Conservation (phyloP, 2,797 vertebrate genomes). For the Heliangelus exortis region DNA sequence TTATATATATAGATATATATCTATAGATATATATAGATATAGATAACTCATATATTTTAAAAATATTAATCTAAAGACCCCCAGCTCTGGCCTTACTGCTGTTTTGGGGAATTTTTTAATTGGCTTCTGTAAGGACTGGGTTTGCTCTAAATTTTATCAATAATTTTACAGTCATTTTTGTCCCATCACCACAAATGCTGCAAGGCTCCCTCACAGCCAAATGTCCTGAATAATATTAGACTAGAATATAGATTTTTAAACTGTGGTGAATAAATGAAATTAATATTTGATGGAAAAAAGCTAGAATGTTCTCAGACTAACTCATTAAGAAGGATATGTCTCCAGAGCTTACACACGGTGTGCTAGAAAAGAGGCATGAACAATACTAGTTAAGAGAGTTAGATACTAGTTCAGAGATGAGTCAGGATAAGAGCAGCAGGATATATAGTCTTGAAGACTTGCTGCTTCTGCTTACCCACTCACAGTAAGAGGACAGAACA, state of each 20-base stretch:
- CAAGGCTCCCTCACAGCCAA: neutral
- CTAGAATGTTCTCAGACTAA: neutral
- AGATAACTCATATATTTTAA: too few species aligned
- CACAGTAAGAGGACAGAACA: neutral
- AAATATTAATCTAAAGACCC: neutral
- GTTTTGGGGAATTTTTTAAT: neutral
- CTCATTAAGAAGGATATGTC: neutral
- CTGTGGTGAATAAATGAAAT: neutral
- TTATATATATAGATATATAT: too few species aligned
- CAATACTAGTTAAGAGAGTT: neutral
- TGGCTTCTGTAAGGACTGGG: neutral
- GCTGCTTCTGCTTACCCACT: neutral
- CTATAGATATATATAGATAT: too few species aligned
- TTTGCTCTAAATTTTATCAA: neutral
- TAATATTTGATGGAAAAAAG: neutral
- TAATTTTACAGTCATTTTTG: neutral
- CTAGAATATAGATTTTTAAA: neutral
- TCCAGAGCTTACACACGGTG: neutral
- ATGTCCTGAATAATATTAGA: neutral
- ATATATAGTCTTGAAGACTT: neutral
- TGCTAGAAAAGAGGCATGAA: neutral
- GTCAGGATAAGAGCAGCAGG: neutral
- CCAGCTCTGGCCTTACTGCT: neutral
- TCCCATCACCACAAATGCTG: neutral
- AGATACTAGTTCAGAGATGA: neutral